A percentile compares a stretch with the other conserved stretches of the same genome.
Conservation (phyloP, 1,140 invertebrate genomes). For the Euborellia annulipes region DNA sequence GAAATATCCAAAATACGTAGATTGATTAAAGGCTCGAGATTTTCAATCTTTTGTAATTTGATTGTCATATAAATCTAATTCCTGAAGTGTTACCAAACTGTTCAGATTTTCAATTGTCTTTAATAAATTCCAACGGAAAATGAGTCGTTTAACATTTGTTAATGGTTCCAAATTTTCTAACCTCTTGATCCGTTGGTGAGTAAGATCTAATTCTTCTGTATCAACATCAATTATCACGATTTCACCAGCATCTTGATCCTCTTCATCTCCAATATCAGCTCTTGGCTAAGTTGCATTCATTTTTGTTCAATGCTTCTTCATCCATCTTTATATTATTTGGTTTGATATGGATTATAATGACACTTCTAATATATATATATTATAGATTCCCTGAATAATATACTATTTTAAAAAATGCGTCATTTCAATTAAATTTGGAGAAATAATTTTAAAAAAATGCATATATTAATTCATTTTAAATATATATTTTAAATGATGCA, state of each 20-base stretch:
- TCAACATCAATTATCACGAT: slow-evolving; percentile 28
- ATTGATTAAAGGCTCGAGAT: slow-evolving; percentile 71
- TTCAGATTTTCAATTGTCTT: slow-evolving; percentile 84
- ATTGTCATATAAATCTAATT: slow-evolving; percentile 94
- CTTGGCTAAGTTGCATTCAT: slow-evolving; percentile 4
- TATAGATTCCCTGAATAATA: too few species aligned
- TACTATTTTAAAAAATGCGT: too few species aligned
- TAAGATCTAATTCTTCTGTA: slow-evolving; percentile 60
- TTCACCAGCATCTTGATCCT: slow-evolving; percentile 23
- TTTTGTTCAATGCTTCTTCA: too few species aligned
- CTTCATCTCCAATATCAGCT: slow-evolving; percentile 13
- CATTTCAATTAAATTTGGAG: too few species aligned
- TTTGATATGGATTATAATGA: slow-evolving; percentile 1
- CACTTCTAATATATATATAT: too few species aligned
- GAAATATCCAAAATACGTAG: slow-evolving; percentile 87
- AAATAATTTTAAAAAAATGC: too few species aligned
- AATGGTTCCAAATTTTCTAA: slow-evolving; percentile 67
- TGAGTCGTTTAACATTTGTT: slow-evolving; percentile 57
- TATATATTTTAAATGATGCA: too few species aligned
- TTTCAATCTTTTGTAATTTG: slow-evolving; percentile 83
- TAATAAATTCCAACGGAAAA: slow-evolving; percentile 86
- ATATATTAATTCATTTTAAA: too few species aligned
- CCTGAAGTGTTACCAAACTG: slow-evolving; percentile 53
- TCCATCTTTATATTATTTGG: not conserved
- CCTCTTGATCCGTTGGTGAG: slow-evolving; percentile 68